Percentiles rank a stretch among this genome's conserved stretches.
These are phyloP conservation scores for Antidorcas marsupialis DNA, from an alignment of 2,113 vertebrate species.

Conservation along the genomic window DNA sequence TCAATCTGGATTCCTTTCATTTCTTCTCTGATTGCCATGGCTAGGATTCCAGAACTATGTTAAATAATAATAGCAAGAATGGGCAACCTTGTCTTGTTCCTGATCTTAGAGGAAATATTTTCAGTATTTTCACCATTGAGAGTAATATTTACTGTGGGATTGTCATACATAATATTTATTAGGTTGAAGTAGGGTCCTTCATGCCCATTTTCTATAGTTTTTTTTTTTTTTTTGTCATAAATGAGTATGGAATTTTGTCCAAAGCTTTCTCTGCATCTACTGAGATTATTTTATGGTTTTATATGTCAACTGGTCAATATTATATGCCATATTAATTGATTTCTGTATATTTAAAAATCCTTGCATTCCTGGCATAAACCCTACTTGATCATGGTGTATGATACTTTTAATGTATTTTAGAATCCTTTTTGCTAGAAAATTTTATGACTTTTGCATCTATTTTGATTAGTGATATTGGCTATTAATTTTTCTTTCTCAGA, in stretches of 20 bases:
- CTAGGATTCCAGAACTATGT: background rate
- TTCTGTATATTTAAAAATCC: background rate
- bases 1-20: background rate
- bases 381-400: background rate
- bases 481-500: background rate
- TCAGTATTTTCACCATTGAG: background rate
- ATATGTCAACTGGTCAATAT: background rate
- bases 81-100: background rate
- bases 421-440: background rate
- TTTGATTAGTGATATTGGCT: background rate
- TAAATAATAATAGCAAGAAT: background rate
- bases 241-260: background rate
- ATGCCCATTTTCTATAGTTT: background rate
- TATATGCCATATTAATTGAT: background rate
- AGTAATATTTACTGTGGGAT: background rate
- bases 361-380: background rate
- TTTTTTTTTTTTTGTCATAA: background rate
- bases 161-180: background rate
- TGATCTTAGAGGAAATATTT: background rate
- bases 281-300: background rate
- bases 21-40: background rate
- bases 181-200: background rate
- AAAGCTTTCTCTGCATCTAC: background rate
- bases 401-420: background rate
- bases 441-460: background rate